Base-by-base conservation (phyloP, 2,113 vertebrate genomes). In the Meleagris gallopavo region DNA sequence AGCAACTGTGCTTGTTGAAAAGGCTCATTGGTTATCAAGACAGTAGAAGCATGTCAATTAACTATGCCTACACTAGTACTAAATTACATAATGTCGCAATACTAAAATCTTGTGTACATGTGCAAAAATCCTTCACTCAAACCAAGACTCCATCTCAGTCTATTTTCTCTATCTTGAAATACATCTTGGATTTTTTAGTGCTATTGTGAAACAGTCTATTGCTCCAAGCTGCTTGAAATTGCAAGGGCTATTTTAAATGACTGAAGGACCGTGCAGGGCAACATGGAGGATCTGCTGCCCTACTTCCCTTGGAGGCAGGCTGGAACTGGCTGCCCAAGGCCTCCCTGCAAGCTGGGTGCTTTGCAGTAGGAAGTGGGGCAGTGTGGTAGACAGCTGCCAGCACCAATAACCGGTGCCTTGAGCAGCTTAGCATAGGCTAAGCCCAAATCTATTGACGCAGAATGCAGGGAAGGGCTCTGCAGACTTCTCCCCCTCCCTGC, bases 401-500 rank as follows among this genome's bases (percentile, higher is more conserved):
- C 86, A 61, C 71, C 89, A 85, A 62, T 95, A 94, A 87, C 95
- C 13, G 10, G 85, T 89, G 94, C 79, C 95, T 90, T 95, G 90
- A 95, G 93, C 77, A 74, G 95, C 90, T 98, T 98, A 98, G 87
- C 96, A 89, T 83, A 75, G 70, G 97, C 97, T 98, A 98, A 98
- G 98, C 98, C 98, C 98, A 96, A 97, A 97, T 90, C 96, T 96
- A 87, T 82, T 96, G 95, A 97, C 94, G 91, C 95, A 95, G 96
- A 84, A 95, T 89, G 85, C 10, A 21, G 93, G 86, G 96, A 96
- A 97, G 76, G 95, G 95, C 93, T 97, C 16, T 4, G 50, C 94
- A 95, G 93, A 86, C 87, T 92, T 91, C 91, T 74, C 95, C 94
- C 86, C 96, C 97, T 96, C 97, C 97, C 97, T 71, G 86, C 67